Percentiles rank a stretch among this genome's conserved stretches.
phyloP scores from a whole-genome alignment of 2,888 invertebrate genomes.

The Mayetiola destructor region DNA sequence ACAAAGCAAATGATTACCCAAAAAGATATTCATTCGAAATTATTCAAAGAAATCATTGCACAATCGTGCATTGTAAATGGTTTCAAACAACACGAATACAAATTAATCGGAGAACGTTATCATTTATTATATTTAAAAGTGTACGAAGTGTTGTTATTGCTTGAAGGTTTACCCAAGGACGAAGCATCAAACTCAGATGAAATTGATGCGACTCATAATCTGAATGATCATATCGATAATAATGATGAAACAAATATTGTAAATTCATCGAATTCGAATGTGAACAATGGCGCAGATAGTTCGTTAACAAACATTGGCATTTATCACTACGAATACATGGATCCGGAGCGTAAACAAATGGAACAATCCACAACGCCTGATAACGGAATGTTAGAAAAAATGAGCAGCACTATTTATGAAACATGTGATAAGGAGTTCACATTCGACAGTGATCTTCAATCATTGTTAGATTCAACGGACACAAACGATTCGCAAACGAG shows the following conservation, averaged over 20 bases:
- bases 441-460: constrained; percentile 5
- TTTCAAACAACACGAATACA: background rate
- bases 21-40: background rate
- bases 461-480: constrained; percentile 1
- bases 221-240: too few relatives aligned
- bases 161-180: constrained; percentile 68
- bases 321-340: background rate
- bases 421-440: background rate
- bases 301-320: background rate
- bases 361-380: background rate
- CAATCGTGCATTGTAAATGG: background rate
- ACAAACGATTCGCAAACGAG: background rate
- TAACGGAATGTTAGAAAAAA: background rate
- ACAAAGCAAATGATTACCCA: background rate
- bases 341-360: too few relatives aligned
- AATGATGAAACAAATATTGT: too few relatives aligned
- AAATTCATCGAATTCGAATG: too few relatives aligned
- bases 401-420: constrained; percentile 7
- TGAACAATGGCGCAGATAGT: too few relatives aligned
- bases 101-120: constrained; percentile 60
- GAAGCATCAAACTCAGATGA: too few relatives aligned
- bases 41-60: constrained; percentile 3
- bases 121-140: constrained; percentile 77
- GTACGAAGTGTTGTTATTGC: constrained; percentile 82
- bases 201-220: too few relatives aligned